Evolutionary conservation across 1,140 invertebrate species (phyloP).

Genomic region (Aphaenogaster rudis): DNA sequence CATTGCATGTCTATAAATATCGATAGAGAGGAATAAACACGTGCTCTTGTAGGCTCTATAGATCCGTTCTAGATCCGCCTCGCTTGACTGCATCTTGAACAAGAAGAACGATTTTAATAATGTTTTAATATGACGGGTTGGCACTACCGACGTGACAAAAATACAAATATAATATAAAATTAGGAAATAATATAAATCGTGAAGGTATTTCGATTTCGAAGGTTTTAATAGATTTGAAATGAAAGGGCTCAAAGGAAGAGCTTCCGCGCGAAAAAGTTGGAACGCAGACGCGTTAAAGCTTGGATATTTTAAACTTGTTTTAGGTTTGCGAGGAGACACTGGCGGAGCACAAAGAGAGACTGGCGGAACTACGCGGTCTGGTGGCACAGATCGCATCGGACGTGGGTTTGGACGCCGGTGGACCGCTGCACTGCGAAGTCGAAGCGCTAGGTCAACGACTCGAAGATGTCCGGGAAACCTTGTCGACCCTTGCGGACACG

Average conservation of each 20-base stretch:
- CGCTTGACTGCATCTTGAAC: background rate
- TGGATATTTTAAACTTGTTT: slow-evolving; percentile 20
- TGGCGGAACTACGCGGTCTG: slow-evolving; percentile 91
- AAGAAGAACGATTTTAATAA: background rate
- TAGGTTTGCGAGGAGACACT: slow-evolving; percentile 93
- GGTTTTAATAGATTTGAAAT: background rate
- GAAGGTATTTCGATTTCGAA: background rate
- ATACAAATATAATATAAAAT: slow-evolving; percentile 11
- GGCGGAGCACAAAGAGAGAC: slow-evolving; percentile 89
- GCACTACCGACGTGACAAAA: background rate
- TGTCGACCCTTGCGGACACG: slow-evolving; percentile 91
- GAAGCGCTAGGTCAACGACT: slow-evolving; percentile 92
- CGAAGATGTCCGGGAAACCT: slow-evolving; percentile 91
- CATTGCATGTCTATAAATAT: slow-evolving; percentile 47
- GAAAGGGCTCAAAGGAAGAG: background rate
- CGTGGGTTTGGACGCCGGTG: slow-evolving; percentile 90
- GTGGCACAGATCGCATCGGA: slow-evolving; percentile 92
- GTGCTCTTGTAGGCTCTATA: background rate
- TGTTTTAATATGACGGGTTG: background rate
- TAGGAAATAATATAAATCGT: slow-evolving; percentile 10
- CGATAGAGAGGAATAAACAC: slow-evolving; percentile 40
- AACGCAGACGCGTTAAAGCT: background rate
- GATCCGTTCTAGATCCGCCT: slow-evolving; percentile 3
- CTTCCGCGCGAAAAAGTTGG: background rate
- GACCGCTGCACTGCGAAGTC: slow-evolving; percentile 91